phyloP scores from a whole-genome alignment of 2,113 vertebrate species.

The Gnathonemus echidnorhynchus region DNA sequence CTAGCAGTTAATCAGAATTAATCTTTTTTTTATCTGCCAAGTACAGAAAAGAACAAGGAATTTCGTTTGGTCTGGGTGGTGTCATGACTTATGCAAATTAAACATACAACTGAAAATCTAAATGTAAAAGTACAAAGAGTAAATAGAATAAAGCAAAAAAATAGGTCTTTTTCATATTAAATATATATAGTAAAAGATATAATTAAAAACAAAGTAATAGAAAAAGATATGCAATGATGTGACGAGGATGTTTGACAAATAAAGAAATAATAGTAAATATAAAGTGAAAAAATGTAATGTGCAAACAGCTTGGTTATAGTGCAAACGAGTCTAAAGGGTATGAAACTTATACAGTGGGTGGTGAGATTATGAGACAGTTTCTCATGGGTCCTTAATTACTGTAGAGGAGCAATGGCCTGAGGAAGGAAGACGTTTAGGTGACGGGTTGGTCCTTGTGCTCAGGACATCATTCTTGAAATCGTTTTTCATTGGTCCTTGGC shows the following conservation, averaged over 20 bases:
- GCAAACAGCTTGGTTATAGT: background rate
- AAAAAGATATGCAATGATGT: background rate
- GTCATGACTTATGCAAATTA: background rate
- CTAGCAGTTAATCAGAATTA: background rate
- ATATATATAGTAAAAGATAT: background rate
- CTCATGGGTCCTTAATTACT: background rate
- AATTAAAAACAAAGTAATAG: background rate
- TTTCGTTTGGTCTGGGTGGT: background rate
- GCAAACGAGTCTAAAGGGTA: background rate
- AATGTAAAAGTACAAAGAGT: background rate
- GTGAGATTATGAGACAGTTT: background rate
- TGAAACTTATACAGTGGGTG: background rate
- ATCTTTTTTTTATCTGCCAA: background rate
- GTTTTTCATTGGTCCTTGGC: background rate
- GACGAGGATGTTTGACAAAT: too few species aligned
- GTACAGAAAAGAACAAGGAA: background rate
- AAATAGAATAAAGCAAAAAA: background rate
- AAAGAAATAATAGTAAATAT: background rate
- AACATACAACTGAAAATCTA: background rate
- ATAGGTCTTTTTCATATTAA: background rate
- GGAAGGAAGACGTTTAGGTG: background rate
- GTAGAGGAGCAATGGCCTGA: background rate
- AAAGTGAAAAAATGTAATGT: background rate
- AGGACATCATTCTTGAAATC: background rate
- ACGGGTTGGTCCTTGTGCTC: background rate